phyloP scores from a whole-genome alignment of 2,797 vertebrate species.

The Harpagifer antarcticus region DNA sequence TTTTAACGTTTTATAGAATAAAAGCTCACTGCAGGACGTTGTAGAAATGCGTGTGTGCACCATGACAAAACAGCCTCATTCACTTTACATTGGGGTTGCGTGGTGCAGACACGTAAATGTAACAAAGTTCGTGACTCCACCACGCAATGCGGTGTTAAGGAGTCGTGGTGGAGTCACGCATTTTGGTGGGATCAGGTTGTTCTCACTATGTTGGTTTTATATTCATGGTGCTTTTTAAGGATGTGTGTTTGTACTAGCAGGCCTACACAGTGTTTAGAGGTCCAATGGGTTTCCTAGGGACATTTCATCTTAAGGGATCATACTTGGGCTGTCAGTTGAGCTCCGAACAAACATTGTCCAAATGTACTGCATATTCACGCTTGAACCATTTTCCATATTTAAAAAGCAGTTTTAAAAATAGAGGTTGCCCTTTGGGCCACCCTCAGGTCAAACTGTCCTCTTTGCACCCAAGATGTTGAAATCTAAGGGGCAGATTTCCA shows the following conservation, averaged over 20 bases:
- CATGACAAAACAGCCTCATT: too few species aligned
- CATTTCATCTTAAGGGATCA: neutral
- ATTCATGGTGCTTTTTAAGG: neutral
- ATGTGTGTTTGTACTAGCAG: neutral
- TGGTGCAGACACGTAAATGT: too few species aligned
- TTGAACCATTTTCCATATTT: conserved; percentile 29
- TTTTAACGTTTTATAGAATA: too few species aligned
- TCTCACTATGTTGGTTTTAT: neutral
- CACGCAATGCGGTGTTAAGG: too few species aligned
- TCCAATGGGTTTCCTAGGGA: neutral
- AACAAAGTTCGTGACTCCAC: too few species aligned
- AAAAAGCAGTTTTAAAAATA: neutral
- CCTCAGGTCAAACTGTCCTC: conserved; percentile 28
- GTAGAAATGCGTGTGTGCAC: too few species aligned
- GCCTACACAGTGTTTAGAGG: neutral
- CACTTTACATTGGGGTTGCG: too few species aligned
- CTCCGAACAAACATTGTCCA: conserved; percentile 17
- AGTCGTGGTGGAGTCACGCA: too few species aligned
- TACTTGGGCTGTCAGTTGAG: conserved; percentile 13
- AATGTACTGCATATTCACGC: conserved; percentile 31
- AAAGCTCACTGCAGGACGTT: too few species aligned
- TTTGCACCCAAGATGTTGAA: conserved; percentile 21
- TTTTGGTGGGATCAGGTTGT: too few species aligned
- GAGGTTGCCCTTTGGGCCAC: conserved; percentile 12
- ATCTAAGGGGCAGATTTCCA: conserved; percentile 30